These are phyloP conservation scores for Athripsodes cinereus DNA, from an alignment of 2,888 invertebrate species.

Conservation along the genomic window DNA sequence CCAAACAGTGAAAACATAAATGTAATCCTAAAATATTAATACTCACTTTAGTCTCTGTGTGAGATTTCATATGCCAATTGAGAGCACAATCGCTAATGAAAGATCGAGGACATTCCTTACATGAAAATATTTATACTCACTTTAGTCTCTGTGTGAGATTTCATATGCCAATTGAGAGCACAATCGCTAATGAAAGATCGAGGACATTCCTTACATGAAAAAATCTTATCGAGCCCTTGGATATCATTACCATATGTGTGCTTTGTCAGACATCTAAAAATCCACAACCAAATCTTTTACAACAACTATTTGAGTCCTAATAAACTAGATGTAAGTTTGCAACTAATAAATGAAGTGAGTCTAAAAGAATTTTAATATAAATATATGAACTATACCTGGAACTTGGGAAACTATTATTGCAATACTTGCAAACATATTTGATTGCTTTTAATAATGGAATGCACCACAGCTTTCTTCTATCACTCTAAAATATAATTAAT, in stretches of 20 bases:
- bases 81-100: slow-evolving; percentile 49
- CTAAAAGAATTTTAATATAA: not conserved
- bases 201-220: slow-evolving; percentile 52
- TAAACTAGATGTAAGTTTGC: not conserved
- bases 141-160: slow-evolving; percentile 49
- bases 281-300: not conserved
- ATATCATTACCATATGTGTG: slow-evolving; percentile 47
- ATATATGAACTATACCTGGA: no score
- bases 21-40: no score
- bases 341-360: not conserved
- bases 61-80: slow-evolving; percentile 51
- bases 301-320: not conserved
- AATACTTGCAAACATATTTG: not conserved
- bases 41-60: slow-evolving; percentile 46
- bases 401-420: not conserved
- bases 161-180: slow-evolving; percentile 49
- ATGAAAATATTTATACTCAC: slow-evolving; percentile 44
- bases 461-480: not conserved
- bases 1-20: no score
- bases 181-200: slow-evolving; percentile 51
- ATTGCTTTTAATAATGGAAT: not conserved
- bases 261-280: no score
- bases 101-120: slow-evolving; percentile 54
- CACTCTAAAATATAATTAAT: slow-evolving; percentile 1
- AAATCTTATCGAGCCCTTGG: not conserved